Evolutionary conservation across 2,797 vertebrate species (phyloP).

Genomic region (Taenioides sp.): DNA sequence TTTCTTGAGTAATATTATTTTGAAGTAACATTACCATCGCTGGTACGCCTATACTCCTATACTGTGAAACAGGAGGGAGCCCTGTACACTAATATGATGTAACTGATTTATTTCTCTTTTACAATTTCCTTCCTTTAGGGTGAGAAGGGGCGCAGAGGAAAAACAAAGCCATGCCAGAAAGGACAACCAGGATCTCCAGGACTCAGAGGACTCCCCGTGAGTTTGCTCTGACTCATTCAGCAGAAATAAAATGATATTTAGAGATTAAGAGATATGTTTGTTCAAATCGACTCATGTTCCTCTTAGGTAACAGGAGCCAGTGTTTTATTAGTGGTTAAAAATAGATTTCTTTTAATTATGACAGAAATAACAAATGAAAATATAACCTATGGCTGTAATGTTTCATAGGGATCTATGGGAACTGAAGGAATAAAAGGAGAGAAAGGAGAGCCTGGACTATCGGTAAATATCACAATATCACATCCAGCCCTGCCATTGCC

Average conservation of each 20-base stretch:
- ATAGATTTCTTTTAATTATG: too few species aligned
- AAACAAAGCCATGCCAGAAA: conserved; percentile 73
- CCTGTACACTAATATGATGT: too few species aligned
- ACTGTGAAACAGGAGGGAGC: too few species aligned
- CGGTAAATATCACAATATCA: conserved; percentile 67
- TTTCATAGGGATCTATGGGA: conserved; percentile 77
- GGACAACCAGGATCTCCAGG: conserved; percentile 77
- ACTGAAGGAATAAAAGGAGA: conserved; percentile 81
- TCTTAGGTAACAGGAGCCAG: too few species aligned
- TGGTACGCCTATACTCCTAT: too few species aligned
- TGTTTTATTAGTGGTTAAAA: too few species aligned
- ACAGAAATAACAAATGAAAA: background rate
- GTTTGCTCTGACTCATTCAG: conserved; percentile 24
- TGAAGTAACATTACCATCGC: too few species aligned
- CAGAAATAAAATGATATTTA: too few species aligned
- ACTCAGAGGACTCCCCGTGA: conserved; percentile 77
- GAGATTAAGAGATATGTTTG: too few species aligned
- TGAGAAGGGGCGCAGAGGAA: conserved; percentile 79
- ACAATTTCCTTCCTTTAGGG: conserved; percentile 67
- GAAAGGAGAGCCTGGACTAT: conserved; percentile 87
- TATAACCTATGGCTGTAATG: background rate
- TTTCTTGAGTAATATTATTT: too few species aligned
- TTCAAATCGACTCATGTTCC: too few species aligned
- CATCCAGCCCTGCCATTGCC: too few species aligned
- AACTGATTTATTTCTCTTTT: background rate